phyloP scores from a whole-genome alignment of 1,140 invertebrate species.

The Artemia franciscana region DNA sequence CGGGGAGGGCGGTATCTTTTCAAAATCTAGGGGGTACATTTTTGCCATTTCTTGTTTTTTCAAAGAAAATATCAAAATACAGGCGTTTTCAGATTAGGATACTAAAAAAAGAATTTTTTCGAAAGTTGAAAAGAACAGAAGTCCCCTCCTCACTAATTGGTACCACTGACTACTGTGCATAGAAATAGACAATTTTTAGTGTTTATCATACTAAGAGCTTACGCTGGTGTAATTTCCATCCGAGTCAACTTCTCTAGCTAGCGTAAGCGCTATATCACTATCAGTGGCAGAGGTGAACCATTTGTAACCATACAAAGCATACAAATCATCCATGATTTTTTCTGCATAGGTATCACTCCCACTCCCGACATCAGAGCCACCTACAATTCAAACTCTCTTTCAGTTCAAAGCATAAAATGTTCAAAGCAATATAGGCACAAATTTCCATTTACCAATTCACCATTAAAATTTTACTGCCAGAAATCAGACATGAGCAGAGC shows the following conservation, averaged over 20 bases:
- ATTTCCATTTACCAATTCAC: not conserved
- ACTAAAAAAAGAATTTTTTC: too few relatives aligned
- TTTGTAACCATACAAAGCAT: conserved; percentile 28
- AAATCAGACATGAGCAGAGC: not conserved
- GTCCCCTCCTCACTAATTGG: too few relatives aligned
- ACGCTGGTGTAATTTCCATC: conserved; percentile 21
- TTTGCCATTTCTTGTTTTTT: too few relatives aligned
- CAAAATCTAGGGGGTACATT: too few relatives aligned
- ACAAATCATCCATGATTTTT: conserved; percentile 19
- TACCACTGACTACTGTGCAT: too few relatives aligned
- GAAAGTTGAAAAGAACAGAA: too few relatives aligned
- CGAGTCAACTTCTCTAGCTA: conserved; percentile 25
- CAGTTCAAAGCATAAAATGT: not conserved
- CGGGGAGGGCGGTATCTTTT: too few relatives aligned
- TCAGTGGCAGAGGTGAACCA: conserved; percentile 38
- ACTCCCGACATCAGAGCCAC: conserved; percentile 33
- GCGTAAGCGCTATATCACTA: conserved; percentile 31
- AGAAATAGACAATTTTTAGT: too few relatives aligned
- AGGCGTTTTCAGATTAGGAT: too few relatives aligned
- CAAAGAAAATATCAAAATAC: too few relatives aligned
- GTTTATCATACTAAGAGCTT: too few relatives aligned
- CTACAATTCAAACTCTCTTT: conserved; percentile 6
- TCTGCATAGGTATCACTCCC: conserved; percentile 32
- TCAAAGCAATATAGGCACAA: not conserved
- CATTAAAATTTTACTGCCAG: not conserved